These are phyloP conservation scores for Xestia rhomboidea DNA, from an alignment of 2,888 invertebrate species.

Conservation along the genomic window DNA sequence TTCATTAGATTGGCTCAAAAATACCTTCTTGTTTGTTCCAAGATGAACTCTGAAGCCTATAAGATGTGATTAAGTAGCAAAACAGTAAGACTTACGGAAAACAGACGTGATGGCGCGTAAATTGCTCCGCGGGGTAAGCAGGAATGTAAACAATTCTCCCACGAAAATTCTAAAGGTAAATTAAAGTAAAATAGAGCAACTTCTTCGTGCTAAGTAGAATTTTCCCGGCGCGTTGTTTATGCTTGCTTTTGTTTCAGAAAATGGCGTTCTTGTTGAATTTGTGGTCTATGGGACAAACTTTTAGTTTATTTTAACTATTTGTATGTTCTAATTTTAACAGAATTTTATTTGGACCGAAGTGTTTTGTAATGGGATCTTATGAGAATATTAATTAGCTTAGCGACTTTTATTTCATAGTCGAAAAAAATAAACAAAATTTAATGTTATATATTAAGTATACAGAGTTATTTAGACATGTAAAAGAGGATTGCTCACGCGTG, in stretches of 20 bases:
- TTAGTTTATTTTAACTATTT: background rate
- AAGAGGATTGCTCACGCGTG: no score
- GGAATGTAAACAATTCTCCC: conserved; percentile 33
- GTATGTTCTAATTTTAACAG: background rate
- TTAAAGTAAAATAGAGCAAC: conserved; percentile 38
- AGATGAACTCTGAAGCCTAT: conserved; percentile 19
- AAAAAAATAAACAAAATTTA: no score
- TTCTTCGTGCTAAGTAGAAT: conserved; percentile 38
- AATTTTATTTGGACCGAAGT: background rate
- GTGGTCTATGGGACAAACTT: background rate
- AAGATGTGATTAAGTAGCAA: conserved; percentile 38
- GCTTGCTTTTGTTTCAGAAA: conserved; percentile 39
- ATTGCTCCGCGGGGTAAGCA: conserved; percentile 42
- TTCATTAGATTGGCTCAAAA: conserved; percentile 48
- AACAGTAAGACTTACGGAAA: conserved; percentile 33
- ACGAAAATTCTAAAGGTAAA: conserved; percentile 37
- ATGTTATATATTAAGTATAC: no score
- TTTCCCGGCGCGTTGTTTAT: conserved; percentile 34
- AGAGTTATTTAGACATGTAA: no score
- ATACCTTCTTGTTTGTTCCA: conserved; percentile 34
- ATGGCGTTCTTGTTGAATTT: conserved; percentile 6
- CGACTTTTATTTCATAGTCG: background rate
- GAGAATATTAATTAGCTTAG: background rate
- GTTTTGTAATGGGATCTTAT: background rate
- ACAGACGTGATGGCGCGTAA: conserved; percentile 59